Evolutionary conservation across 2,888 invertebrate species (phyloP).

Genomic region (Nephrotoma flavescens): DNA sequence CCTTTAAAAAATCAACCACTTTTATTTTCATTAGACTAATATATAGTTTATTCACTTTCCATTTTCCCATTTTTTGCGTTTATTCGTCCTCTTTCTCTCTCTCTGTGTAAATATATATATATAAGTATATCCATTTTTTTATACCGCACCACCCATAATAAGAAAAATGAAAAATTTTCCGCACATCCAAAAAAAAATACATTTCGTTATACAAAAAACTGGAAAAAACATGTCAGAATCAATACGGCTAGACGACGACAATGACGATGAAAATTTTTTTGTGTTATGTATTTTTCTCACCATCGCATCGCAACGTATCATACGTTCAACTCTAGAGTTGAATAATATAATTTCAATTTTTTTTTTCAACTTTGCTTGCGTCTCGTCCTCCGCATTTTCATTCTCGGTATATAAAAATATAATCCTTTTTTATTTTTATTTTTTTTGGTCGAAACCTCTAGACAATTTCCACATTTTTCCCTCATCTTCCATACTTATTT

Average conservation of each 20-base stretch:
- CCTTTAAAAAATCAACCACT: neutral
- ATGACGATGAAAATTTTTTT: neutral
- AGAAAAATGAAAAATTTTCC: neutral
- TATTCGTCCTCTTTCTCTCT: neutral
- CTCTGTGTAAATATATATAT: neutral
- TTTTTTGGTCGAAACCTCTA: neutral
- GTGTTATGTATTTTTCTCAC: neutral
- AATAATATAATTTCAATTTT: slow-evolving; percentile 1
- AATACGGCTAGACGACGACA: slow-evolving; percentile 14
- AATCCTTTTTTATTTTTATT: neutral
- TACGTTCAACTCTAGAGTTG: neutral
- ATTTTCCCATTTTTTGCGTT: neutral
- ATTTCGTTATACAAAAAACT: neutral
- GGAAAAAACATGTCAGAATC: slow-evolving; percentile 8
- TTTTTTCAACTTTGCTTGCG: neutral
- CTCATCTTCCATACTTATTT: neutral
- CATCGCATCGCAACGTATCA: neutral
- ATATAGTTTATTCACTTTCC: slow-evolving; percentile 1
- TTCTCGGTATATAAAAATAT: neutral
- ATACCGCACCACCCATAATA: neutral
- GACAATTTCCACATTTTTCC: neutral
- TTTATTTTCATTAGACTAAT: slow-evolving; percentile 1
- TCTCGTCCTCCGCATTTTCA: neutral
- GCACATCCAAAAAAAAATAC: neutral
- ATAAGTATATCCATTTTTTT: neutral